Percentiles rank a stretch among this genome's conserved stretches.
Evolutionary conservation across 2,888 invertebrate genomes (phyloP).

Genomic region (Trimorus sp.): DNA sequence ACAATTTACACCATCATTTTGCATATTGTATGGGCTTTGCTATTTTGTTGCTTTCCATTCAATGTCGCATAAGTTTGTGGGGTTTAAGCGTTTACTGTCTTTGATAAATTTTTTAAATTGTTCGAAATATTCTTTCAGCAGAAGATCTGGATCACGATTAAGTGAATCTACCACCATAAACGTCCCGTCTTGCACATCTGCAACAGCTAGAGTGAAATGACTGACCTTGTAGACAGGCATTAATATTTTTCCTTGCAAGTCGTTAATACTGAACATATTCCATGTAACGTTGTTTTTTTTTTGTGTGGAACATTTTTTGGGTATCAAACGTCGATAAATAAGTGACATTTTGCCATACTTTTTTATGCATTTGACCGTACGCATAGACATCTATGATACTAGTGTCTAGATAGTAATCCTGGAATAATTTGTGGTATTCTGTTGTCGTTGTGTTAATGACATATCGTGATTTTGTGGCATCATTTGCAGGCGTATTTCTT

Average conservation of each 20-base stretch:
- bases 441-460: too few species aligned
- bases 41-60: background rate
- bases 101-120: background rate
- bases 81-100: constrained; percentile 5
- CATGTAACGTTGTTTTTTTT: background rate
- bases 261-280: constrained; percentile 16
- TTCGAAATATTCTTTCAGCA: too few species aligned
- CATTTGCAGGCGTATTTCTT: background rate
- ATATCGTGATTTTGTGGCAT: too few species aligned
- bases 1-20: constrained; percentile 13
- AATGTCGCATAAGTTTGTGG: background rate
- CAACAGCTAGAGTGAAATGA: constrained; percentile 26
- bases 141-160: too few species aligned
- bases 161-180: constrained; percentile 24
- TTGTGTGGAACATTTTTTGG: too few species aligned
- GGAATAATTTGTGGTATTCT: background rate
- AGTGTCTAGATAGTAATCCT: background rate
- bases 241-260: constrained; percentile 27
- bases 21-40: constrained; percentile 3
- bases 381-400: constrained; percentile 9
- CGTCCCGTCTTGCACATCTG: constrained; percentile 5
- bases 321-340: background rate
- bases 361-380: background rate
- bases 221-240: constrained; percentile 13
- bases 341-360: background rate